phyloP scores from a whole-genome alignment of 2,113 vertebrate genomes.

The Propithecus coquereli region DNA sequence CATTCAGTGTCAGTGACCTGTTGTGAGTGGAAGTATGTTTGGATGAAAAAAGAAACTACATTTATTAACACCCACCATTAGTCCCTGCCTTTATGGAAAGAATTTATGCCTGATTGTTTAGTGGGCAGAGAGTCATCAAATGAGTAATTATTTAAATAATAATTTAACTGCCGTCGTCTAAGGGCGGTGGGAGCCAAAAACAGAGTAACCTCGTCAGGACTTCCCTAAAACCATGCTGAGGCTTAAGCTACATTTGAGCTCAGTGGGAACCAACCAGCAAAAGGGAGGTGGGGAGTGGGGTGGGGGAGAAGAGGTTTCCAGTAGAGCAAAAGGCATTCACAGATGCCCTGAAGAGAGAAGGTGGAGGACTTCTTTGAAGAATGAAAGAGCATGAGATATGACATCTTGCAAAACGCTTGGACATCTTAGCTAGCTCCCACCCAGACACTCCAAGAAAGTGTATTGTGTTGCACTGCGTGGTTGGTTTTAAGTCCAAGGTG shows the following conservation, averaged over 20 bases:
- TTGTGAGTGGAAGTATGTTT: background rate
- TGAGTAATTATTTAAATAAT: background rate
- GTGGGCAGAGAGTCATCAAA: background rate
- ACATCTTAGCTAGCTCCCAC: background rate
- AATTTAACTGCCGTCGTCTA: background rate
- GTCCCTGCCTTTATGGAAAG: background rate
- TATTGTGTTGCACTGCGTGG: background rate
- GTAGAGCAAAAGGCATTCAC: background rate
- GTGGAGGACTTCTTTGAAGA: background rate
- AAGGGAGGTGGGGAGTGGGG: background rate
- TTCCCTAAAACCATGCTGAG: background rate
- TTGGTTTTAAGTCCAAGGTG: background rate
- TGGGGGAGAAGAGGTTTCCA: background rate
- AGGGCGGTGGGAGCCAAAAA: background rate
- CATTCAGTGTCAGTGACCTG: background rate
- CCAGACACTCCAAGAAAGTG: background rate
- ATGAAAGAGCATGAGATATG: background rate
- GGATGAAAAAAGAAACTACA: background rate
- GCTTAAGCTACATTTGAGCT: background rate
- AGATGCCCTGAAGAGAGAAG: background rate
- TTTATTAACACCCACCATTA: background rate
- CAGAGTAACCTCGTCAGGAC: background rate
- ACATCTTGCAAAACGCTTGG: background rate
- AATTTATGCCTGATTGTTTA: background rate
- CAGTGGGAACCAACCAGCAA: background rate